These are phyloP conservation scores for Okapia johnstoni DNA, from an alignment of 2,113 vertebrate genomes.

Conservation along the genomic window DNA sequence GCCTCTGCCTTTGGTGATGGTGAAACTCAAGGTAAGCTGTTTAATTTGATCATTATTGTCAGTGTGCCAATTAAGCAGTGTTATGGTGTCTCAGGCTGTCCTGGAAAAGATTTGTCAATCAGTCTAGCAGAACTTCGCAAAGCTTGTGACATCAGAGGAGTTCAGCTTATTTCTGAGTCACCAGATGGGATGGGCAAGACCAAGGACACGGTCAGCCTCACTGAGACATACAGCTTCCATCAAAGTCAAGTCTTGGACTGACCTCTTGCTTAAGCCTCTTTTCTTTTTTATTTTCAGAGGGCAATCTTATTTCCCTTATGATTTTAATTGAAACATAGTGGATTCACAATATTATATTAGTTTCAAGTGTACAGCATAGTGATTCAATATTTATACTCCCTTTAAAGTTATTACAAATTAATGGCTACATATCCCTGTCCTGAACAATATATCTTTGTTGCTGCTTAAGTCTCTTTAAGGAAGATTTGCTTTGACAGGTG, in stretches of 20 bases:
- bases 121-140: background rate
- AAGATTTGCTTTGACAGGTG: constrained; percentile 13
- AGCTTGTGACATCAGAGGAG: background rate
- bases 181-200: background rate
- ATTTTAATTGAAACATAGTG: background rate
- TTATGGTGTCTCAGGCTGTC: background rate
- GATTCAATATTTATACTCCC: background rate
- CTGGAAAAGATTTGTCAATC: background rate
- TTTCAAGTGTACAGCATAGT: background rate
- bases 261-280: background rate
- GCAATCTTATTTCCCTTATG: background rate
- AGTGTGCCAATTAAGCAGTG: background rate
- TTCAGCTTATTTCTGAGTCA: constrained; percentile 44
- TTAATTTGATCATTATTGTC: background rate
- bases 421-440: background rate
- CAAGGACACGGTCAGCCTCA: background rate
- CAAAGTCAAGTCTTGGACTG: background rate
- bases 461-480: background rate
- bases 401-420: background rate
- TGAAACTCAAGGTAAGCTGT: background rate
- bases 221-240: background rate
- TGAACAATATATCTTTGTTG: background rate
- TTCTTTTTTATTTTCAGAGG: background rate
- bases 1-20: background rate
- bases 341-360: background rate